Base-by-base conservation (phyloP, 1,140 invertebrate genomes). In the Bombus vancouverensis region DNA sequence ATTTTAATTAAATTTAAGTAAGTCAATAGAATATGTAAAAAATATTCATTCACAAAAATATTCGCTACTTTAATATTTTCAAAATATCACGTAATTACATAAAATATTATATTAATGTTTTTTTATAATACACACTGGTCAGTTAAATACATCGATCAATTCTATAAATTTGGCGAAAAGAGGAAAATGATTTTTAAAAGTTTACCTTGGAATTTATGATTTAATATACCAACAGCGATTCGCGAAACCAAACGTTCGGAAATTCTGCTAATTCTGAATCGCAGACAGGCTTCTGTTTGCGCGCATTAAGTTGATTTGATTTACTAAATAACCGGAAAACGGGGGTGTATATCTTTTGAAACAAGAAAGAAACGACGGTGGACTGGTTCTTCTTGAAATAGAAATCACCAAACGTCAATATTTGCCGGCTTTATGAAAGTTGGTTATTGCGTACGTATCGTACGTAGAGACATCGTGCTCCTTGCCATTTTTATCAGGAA, bases 391-490 rank as follows among this genome's bases (percentile, higher is more conserved):
- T 47, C 75, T 66, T 18, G 65, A 79, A 80, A 84, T 80, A 79
- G 39, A 71, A 84, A 78, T 83, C 65, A 39, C 53, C 76, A 25
- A 71, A 28, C 39, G 83, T 62, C 66, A 80, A 84, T 80, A 80
- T 84, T 84, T 84, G 83, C 76, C 1, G 28, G n/a, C 39, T 84
- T 80, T 84, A 84, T 84, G 83, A 84, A 84, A 59, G 32, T 44
- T 28, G 10, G 42, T 32, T 34, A 42, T 32, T 25, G 25, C 74
- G 81, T 47, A 62, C 66, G 42, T 73, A 62, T 53, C 1, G 44
- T 81, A 81, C 47, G 25, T 42, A 47, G 13, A 28, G 59, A 59
- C 22, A 53, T 13, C 59, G 9, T 32, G 34, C 34, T 28, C 9
- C 59, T 28, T n/a, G 75, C 75, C 75, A 84, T 79, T 84, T 84